Evolutionary conservation across 1,140 invertebrate genomes (phyloP).

Genomic region (Lamellibrachia luymesi): DNA sequence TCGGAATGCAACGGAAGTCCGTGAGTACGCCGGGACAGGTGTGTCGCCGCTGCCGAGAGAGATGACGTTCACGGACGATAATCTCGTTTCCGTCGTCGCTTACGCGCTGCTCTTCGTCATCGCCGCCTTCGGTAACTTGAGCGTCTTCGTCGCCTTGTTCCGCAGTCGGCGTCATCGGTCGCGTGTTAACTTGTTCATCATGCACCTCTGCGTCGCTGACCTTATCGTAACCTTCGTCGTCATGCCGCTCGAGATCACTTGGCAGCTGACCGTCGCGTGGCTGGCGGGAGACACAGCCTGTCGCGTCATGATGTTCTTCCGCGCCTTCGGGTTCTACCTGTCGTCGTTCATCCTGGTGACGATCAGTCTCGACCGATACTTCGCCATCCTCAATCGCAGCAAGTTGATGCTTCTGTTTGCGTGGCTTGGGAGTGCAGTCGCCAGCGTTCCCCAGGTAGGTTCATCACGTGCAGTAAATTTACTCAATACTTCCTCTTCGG

Average conservation of each 20-base stretch:
- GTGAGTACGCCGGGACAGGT: neutral
- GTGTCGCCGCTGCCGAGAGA: neutral
- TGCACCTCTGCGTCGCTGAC: slow-evolving; percentile 76
- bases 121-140: slow-evolving; percentile 76
- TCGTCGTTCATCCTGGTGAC: slow-evolving; percentile 79
- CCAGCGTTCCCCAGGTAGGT: slow-evolving; percentile 73
- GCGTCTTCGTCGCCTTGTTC: slow-evolving; percentile 69
- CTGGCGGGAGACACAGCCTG: slow-evolving; percentile 73
- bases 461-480: neutral
- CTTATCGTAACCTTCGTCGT: slow-evolving; percentile 76
- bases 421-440: slow-evolving; percentile 70
- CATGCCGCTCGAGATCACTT: slow-evolving; percentile 75
- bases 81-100: slow-evolving; percentile 54
- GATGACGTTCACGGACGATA: slow-evolving; percentile 13
- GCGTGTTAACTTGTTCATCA: slow-evolving; percentile 73
- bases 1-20: neutral
- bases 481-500: neutral
- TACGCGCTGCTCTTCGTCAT: slow-evolving; percentile 78
- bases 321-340: slow-evolving; percentile 77
- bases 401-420: slow-evolving; percentile 74
- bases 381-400: slow-evolving; percentile 72
- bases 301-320: slow-evolving; percentile 71
- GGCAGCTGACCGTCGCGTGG: slow-evolving; percentile 77
- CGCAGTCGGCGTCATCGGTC: slow-evolving; percentile 69
- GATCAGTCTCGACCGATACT: slow-evolving; percentile 75